These are phyloP conservation scores for Lasioglossum oenotherae DNA, from an alignment of 2,888 invertebrate genomes.

Conservation along the genomic window DNA sequence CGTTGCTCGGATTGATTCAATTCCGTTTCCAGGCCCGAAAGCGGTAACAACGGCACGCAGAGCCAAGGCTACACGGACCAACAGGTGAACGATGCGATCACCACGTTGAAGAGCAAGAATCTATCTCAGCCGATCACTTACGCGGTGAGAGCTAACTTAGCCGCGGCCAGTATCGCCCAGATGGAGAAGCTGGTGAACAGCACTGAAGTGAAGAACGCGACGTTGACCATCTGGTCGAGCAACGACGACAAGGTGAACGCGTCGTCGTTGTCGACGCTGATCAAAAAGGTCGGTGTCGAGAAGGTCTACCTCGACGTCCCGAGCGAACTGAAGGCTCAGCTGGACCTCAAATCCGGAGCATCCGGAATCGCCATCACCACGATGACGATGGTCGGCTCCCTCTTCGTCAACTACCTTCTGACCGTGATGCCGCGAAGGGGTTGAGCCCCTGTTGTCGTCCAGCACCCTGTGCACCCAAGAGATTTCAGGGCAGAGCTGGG, in stretches of 20 bases:
- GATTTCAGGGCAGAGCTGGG: neutral
- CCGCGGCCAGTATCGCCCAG: slow-evolving; percentile 87
- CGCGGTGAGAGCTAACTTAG: slow-evolving; percentile 90
- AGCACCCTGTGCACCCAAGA: neutral
- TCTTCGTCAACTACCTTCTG: slow-evolving; percentile 49
- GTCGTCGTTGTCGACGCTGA: slow-evolving; percentile 87
- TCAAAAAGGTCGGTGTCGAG: slow-evolving; percentile 88
- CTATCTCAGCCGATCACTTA: slow-evolving; percentile 91
- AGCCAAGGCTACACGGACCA: slow-evolving; percentile 85
- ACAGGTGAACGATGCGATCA: slow-evolving; percentile 90
- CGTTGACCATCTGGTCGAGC: slow-evolving; percentile 93
- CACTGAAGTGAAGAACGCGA: slow-evolving; percentile 85
- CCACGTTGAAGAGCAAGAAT: slow-evolving; percentile 85
- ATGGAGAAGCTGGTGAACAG: slow-evolving; percentile 87
- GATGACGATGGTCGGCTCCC: slow-evolving; percentile 46
- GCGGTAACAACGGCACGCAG: slow-evolving; percentile 83
- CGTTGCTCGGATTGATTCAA: neutral
- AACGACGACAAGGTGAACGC: slow-evolving; percentile 89
- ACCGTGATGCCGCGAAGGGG: slow-evolving; percentile 63
- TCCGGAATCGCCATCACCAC: slow-evolving; percentile 34
- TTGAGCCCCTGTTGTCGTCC: neutral
- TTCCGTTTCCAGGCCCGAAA: slow-evolving; percentile 65
- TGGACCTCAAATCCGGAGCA: slow-evolving; percentile 55
- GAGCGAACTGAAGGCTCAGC: slow-evolving; percentile 80
- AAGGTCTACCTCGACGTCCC: slow-evolving; percentile 93